Base-by-base conservation (phyloP, 2,888 invertebrate genomes). In the Aethes cnicana region DNA sequence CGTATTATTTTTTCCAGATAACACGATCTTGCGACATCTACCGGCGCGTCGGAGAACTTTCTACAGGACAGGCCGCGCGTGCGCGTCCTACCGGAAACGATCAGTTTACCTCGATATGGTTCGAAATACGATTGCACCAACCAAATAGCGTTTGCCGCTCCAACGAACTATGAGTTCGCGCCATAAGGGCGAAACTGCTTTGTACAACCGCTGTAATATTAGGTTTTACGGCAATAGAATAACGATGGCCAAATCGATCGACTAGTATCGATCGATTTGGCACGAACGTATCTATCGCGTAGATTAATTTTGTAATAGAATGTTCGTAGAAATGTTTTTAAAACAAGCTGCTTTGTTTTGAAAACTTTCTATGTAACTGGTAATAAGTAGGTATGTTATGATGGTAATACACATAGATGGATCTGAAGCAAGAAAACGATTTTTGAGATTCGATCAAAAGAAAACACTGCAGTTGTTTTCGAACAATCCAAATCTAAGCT, bases 1-100 rank as follows among this genome's bases (percentile, higher is more conserved):
- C 9, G 36, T 53, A 53, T 28, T 59, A 53, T 63, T 48, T 39
- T 41, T 80, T 84, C 48, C 87, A 88, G 87, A 86, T 88, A 88
- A 87, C 87, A 86, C 74, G 67, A 75, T 77, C 84, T 53, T 52
- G 47, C 55, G 74, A 68, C 75, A 76, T 68, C 77, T 74, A 61
- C 65, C 72, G 68, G 73, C 66, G 66, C 62, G 68, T 62, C 57
- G 59, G 50, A 57, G 60, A 63, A 58, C 59, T 50, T 50, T 50
- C 49, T 48, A 58, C 52, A 46, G 46, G 52, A 46, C 33, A 43
- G 30, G 56, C 37, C 41, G 57, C 57, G 63, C 57, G 66, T 57
- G 64, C 61, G 67, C 72, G 63, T 61, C 62, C 66, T 60, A 71
- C 72, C 74, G 73, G 75, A 78, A 74, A 70, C 64, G 66, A 68